Conservation (phyloP, 2,113 vertebrate genomes). For the Charina bottae region DNA sequence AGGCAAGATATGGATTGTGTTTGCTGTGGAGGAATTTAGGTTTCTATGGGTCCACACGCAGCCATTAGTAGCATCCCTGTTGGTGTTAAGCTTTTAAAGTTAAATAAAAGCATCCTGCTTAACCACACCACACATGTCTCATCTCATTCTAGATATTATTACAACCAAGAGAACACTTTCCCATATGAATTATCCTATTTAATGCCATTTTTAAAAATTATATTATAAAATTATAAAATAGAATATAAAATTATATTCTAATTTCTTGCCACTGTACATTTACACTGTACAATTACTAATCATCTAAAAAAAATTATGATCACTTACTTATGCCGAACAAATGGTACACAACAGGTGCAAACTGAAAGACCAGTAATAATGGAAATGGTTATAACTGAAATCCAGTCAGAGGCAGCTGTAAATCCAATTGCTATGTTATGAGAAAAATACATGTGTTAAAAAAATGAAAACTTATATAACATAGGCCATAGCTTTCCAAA, state of each 20-base stretch:
- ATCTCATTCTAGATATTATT: neutral
- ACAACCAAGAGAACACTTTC: neutral
- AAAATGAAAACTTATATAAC: accelerated
- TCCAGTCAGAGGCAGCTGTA: slow-evolving; percentile 56
- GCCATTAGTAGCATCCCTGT: neutral
- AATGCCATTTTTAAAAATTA: neutral
- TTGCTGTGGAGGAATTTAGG: neutral
- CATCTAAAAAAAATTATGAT: neutral
- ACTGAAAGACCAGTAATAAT: slow-evolving; percentile 50
- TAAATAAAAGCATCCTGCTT: neutral
- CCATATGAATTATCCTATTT: neutral
- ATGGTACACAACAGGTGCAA: slow-evolving; percentile 50
- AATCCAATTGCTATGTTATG: neutral
- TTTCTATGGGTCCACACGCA: neutral
- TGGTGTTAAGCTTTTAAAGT: neutral
- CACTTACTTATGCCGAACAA: slow-evolving; percentile 71
- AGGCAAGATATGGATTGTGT: neutral
- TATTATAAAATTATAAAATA: too few relatives aligned
- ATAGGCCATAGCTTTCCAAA: too few relatives aligned
- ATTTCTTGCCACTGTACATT: neutral
- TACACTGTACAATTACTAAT: neutral
- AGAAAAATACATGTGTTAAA: neutral
- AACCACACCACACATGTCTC: neutral
- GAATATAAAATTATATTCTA: neutral
- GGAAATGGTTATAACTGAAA: slow-evolving; percentile 7